Conservation (phyloP, 2,797 vertebrate species). For the Melopsittacus undulatus region DNA sequence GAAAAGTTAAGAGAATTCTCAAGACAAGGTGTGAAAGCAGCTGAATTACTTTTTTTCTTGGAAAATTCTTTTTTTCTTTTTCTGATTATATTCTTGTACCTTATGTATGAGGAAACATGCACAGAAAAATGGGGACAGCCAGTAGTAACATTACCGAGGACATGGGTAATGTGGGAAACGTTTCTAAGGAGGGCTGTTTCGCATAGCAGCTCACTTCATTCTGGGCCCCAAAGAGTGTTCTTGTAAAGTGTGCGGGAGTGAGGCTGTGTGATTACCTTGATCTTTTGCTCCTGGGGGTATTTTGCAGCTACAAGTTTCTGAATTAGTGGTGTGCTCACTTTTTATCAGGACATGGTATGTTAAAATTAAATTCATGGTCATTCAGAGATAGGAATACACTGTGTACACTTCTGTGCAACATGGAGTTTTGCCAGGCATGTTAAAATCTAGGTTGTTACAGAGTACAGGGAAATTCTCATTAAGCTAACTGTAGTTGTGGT, state of each 20-base stretch:
- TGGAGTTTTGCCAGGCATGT: background rate
- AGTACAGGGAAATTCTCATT: background rate
- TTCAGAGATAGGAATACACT: background rate
- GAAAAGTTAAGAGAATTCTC: background rate
- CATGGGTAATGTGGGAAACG: background rate
- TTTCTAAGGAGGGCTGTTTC: background rate
- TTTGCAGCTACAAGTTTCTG: background rate
- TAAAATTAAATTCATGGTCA: background rate
- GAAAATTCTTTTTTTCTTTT: background rate
- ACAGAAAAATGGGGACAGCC: background rate
- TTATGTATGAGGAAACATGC: background rate
- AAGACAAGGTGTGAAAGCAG: background rate
- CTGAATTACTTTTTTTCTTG: background rate
- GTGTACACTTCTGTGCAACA: background rate
- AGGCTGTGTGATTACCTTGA: background rate
- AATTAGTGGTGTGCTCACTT: background rate
- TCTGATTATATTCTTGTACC: background rate
- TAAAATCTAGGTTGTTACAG: background rate
- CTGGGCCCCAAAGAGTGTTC: background rate
- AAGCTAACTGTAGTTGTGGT: background rate
- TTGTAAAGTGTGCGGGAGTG: rapidly evolving
- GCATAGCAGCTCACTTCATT: rapidly evolving
- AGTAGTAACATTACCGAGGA: background rate
- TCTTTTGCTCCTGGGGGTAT: background rate
- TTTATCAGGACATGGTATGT: background rate